Evolutionary conservation across 1,140 invertebrate genomes (phyloP).

Genomic region (Drosophila saltans): DNA sequence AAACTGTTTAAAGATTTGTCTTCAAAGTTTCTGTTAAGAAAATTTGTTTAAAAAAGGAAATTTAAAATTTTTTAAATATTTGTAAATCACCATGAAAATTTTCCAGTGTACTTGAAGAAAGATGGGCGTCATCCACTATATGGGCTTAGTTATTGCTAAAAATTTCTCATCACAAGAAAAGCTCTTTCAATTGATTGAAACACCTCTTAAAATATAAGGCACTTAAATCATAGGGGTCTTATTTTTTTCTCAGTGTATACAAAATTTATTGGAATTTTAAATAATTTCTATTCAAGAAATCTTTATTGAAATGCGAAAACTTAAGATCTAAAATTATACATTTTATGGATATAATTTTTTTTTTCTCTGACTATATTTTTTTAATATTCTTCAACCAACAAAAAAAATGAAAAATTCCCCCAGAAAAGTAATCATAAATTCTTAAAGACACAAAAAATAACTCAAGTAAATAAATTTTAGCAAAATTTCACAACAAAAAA

Average conservation of each 20-base stretch:
- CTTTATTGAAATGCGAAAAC: neutral
- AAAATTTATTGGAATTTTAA: neutral
- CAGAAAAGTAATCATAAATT: constrained; percentile 22
- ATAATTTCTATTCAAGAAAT: neutral
- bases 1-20: no score
- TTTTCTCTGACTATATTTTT: neutral
- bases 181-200: no score
- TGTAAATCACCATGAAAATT: no score
- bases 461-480: constrained; percentile 26
- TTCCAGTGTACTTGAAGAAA: no score
- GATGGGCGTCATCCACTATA: no score
- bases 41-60: no score
- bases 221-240: no score
- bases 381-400: neutral
- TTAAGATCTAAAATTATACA: neutral
- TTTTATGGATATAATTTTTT: neutral
- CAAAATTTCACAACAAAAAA: constrained; percentile 17
- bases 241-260: neutral
- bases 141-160: no score
- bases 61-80: no score
- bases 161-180: no score
- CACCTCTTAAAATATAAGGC: no score
- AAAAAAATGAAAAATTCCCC: neutral
- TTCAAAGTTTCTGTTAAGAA: no score
- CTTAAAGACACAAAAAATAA: constrained; percentile 10